phyloP scores from a whole-genome alignment of 2,113 vertebrate species.

The Pangasianodon gigas region DNA sequence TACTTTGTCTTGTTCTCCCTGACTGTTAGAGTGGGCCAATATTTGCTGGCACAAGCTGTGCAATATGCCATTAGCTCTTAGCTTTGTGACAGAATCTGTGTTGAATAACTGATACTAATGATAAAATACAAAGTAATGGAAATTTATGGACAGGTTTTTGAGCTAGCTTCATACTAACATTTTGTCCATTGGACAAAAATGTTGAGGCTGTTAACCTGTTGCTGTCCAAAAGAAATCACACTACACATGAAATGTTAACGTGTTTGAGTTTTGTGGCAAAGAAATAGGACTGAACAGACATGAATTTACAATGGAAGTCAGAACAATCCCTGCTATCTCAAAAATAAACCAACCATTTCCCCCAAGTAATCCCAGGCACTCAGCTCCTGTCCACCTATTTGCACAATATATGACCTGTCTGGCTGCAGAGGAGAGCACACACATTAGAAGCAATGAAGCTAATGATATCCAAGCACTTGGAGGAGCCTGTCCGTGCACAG shows the following conservation, averaged over 20 bases:
- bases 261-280: conserved; percentile 5
- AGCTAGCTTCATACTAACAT: conserved; percentile 48
- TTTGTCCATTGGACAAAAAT: conserved; percentile 40
- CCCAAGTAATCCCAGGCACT: conserved; percentile 55
- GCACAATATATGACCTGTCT: conserved; percentile 84
- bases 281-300: not conserved
- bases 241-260: conserved; percentile 7
- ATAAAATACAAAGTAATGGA: conserved; percentile 71
- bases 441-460: conserved; percentile 98
- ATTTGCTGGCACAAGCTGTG: conserved; percentile 68
- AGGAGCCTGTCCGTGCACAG: conserved; percentile 87
- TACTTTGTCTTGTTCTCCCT: conserved; percentile 36
- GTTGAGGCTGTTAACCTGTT: conserved; percentile 56
- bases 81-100: conserved; percentile 63
- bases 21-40: conserved; percentile 72
- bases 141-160: conserved; percentile 65
- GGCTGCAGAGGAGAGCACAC: conserved; percentile 82
- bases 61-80: conserved; percentile 69
- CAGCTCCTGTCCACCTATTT: conserved; percentile 68
- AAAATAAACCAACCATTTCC: conserved; percentile 49
- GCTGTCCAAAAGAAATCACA: conserved; percentile 41
- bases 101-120: conserved; percentile 71
- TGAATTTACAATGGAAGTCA: conserved; percentile 7
- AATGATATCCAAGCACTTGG: conserved; percentile 97
- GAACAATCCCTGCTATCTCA: conserved; percentile 26